Evolutionary conservation across 23 tunicate genomes (phyloP).

Genomic region (Pegea sp.): DNA sequence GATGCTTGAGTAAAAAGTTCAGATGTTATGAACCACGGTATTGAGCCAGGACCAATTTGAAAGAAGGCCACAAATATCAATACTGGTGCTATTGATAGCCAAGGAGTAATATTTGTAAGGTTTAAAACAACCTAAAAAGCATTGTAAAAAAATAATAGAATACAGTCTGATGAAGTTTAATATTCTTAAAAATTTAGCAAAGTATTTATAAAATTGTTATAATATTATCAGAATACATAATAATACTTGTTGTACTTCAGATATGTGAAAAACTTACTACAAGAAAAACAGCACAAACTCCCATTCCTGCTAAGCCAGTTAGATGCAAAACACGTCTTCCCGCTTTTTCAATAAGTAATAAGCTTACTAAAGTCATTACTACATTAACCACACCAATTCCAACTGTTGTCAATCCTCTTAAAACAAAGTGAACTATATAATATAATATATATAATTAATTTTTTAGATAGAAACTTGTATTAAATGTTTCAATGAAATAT

Average conservation of each 20-base stretch:
- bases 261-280: constrained; percentile 41
- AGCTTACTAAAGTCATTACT: constrained; percentile 53
- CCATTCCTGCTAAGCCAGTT: constrained; percentile 83
- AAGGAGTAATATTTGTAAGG: constrained; percentile 6
- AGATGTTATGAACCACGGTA: constrained; percentile 96
- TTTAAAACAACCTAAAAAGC: constrained; percentile 16
- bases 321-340: constrained; percentile 73
- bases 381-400: constrained; percentile 80
- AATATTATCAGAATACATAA: too few species aligned
- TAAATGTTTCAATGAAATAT: neutral
- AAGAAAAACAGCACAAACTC: constrained; percentile 27
- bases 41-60: constrained; percentile 94
- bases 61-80: constrained; percentile 77
- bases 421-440: neutral
- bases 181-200: too few species aligned
- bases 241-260: too few species aligned
- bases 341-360: constrained; percentile 46
- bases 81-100: constrained; percentile 30
- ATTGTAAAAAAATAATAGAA: too few species aligned
- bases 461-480: neutral
- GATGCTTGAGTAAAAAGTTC: constrained; percentile 66
- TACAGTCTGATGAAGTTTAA: too few species aligned
- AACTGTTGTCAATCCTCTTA: constrained; percentile 55
- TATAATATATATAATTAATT: neutral
- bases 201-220: too few species aligned